Base-by-base conservation (phyloP, 1,140 invertebrate species). In the Drosophila carrolli region DNA sequence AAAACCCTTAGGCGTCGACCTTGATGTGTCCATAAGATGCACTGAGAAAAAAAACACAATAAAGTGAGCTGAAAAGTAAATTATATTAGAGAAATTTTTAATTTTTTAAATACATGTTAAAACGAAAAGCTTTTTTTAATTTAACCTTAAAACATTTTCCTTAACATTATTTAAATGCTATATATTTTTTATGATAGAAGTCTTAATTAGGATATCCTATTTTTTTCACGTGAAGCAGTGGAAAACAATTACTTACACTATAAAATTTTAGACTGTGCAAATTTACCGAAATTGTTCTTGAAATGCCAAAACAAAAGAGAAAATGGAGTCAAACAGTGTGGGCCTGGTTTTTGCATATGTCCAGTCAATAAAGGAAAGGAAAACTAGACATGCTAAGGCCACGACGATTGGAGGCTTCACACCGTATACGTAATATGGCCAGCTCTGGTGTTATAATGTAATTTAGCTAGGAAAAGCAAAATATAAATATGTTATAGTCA, bases 171-270 rank as follows among this genome's bases (percentile, higher is more conserved):
- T 32, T 32, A 32, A 8, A 32, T 23, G 2, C 4, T 23, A 23
- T 4, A 23, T 23, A 23, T 23, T 23, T 23, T 23, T 23, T 7
- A 32, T 10, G 37, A 13, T 1, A 0, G 6, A 13, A 13, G 14
- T 37, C 16, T n/a, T 16, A 32, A 23, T 23, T 23, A 4, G 23
- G 23, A 23, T 23, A 23, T 23, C 3, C 3, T 3, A 23, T 3
- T 23, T 23, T 23, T 32, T 40, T 5, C 1, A 41, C 37, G 27
- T 16, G 23, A 5, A 16, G 16, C 40, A 5, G 19, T 51, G 16
- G 29, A 44, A 59, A 68, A 63, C 79, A 82, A 79, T 88, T 86
- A 86, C 71, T 55, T 51, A 72, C 71, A 88, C 68, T 43, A 56
- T 47, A 32, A 63, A 70, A 50, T 62, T 48, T 11, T 13, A 3